phyloP scores from a whole-genome alignment of 2,113 vertebrate genomes.

The Nannobrachium achirus region DNA sequence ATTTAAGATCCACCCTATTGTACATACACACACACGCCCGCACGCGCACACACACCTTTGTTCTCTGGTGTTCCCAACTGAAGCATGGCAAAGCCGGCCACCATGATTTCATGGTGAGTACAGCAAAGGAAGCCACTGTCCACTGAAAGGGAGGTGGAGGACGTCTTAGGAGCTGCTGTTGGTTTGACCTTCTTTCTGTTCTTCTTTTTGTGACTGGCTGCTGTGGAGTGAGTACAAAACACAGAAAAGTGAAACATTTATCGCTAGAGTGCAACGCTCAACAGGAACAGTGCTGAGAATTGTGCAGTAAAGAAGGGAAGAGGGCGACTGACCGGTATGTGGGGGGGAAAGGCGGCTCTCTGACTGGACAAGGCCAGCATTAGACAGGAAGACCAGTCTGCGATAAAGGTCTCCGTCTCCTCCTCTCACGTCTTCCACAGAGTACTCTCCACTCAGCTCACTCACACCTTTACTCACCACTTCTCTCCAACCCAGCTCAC shows the following conservation, averaged over 20 bases:
- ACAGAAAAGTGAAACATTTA: not conserved
- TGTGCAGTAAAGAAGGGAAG: not conserved
- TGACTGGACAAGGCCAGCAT: slow-evolving; percentile 90
- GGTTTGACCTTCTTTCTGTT: slow-evolving; percentile 84
- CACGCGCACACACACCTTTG: slow-evolving; percentile 65
- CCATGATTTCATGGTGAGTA: slow-evolving; percentile 94
- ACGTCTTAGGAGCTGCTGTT: slow-evolving; percentile 18
- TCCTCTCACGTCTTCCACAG: slow-evolving; percentile 92
- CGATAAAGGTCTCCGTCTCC: slow-evolving; percentile 86
- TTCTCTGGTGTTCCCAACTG: slow-evolving; percentile 53
- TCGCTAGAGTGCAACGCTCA: not conserved
- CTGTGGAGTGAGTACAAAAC: slow-evolving; percentile 28
- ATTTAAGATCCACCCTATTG: no score
- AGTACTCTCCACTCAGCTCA: slow-evolving; percentile 87
- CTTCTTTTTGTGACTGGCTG: slow-evolving; percentile 84
- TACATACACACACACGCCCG: no score
- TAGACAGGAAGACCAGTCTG: slow-evolving; percentile 90
- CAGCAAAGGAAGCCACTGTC: slow-evolving; percentile 94
- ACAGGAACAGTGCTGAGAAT: not conserved
- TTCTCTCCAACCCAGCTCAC: slow-evolving; percentile 89
- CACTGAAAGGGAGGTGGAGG: slow-evolving; percentile 62
- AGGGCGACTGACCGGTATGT: slow-evolving; percentile 60
- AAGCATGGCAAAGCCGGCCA: slow-evolving; percentile 88
- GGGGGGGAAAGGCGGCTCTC: slow-evolving; percentile 83
- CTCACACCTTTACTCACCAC: slow-evolving; percentile 83